phyloP scores from a whole-genome alignment of 2,113 vertebrate genomes.

The Ranitomeya imitator region DNA sequence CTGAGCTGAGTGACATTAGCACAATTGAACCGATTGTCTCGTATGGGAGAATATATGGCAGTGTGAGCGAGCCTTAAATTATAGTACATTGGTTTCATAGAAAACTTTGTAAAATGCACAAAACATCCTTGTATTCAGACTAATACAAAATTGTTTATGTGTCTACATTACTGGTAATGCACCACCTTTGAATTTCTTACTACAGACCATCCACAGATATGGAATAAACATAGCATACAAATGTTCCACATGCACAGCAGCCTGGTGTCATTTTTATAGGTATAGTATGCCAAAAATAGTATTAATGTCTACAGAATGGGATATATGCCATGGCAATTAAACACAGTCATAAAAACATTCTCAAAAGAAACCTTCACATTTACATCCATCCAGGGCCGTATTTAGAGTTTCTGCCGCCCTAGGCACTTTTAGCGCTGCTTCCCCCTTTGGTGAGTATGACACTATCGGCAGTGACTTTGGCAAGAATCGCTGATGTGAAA shows the following conservation, averaged over 20 bases:
- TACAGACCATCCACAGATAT: neutral
- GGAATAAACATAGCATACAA: slow-evolving; percentile 19
- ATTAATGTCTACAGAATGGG: neutral
- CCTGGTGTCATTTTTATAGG: neutral
- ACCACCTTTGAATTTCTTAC: slow-evolving; percentile 3
- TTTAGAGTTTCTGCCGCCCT: too few relatives aligned
- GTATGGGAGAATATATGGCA: too few relatives aligned
- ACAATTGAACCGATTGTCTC: too few relatives aligned
- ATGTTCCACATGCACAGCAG: slow-evolving; percentile 30
- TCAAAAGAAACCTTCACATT: neutral
- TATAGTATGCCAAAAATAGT: slow-evolving; percentile 39
- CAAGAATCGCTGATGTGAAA: too few relatives aligned
- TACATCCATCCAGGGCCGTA: too few relatives aligned
- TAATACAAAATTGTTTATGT: neutral
- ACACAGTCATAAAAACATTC: neutral
- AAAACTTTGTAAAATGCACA: neutral
- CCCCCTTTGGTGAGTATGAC: too few relatives aligned
- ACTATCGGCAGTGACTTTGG: too few relatives aligned
- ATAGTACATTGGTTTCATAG: neutral
- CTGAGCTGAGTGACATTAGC: too few relatives aligned
- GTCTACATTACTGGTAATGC: slow-evolving; percentile 8
- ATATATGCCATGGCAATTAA: slow-evolving; percentile 1
- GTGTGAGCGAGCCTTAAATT: neutral
- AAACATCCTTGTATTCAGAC: neutral
- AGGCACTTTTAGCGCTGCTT: too few relatives aligned